Evolutionary conservation across 2,113 vertebrate genomes (phyloP), one percentile per base, ranked within the genome.

Genomic region (Ploceus nigricollis): DNA sequence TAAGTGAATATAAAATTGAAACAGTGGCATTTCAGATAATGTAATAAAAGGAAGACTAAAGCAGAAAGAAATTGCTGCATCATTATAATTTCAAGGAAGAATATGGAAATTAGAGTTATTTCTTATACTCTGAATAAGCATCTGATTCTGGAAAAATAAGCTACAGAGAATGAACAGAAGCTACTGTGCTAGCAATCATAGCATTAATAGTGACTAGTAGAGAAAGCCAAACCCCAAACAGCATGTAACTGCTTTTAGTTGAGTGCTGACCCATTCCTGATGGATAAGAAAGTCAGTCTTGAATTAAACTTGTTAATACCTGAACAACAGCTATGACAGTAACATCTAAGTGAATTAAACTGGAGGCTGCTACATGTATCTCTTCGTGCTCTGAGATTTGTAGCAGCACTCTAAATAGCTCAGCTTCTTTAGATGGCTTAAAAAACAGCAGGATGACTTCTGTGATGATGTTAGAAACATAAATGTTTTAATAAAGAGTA

Each of bases 51-150:
- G 71, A 64, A 91, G 35, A 78, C 39, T 68, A 71, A 31, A 13
- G 70, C 70, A 90, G 65, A 94, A 66, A 78, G n/a, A 87, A 84
- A 79, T 56, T 37, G 17, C 60, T 85, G 33, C 53, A 72, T 87
- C 66, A 19, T 87, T 84, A 81, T 89, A 79, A 87, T 90, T 93
- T 87, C 69, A 93, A 53, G 65, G 82, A 78, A 90, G 44, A 73
- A 35, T 56, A 60, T 44, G 28, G 79, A 86, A 92, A 96, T 77
- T n/a, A 54, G 19, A 78, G 33, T 70, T 90, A 69, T 25, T 83
- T 89, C 19, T 89, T 89, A 37, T 7, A 57, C 6, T 77, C 48
- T 70, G 31, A 82, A 68, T 83, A 80, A 89, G 35, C 37, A 79
- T 65, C 40, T 64, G 63, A 63, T 63, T 94, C 35, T 70, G 56